Percentiles rank a stretch among this genome's conserved stretches.
Evolutionary conservation across 2,888 invertebrate genomes (phyloP).

Genomic region (Idaea aversata): DNA sequence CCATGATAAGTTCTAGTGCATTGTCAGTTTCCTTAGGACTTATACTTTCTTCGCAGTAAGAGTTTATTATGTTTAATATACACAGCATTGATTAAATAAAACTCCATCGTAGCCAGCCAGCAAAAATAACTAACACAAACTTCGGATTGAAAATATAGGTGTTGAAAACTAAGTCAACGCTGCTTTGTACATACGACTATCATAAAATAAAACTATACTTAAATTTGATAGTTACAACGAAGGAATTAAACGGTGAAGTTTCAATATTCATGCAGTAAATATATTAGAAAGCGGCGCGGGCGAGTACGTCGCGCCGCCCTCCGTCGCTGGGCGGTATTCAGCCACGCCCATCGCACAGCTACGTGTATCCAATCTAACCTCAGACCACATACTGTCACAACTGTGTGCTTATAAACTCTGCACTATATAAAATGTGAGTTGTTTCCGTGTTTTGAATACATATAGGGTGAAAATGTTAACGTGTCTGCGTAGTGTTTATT

Average conservation of each 20-base stretch:
- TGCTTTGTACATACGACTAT: not conserved
- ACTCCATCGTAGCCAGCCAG: no score
- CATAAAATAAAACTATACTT: not conserved
- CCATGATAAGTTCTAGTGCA: no score
- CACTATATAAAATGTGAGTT: constrained; percentile 34
- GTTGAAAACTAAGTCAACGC: no score
- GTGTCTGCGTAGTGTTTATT: no score
- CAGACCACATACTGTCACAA: constrained; percentile 21
- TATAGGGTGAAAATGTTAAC: constrained; percentile 15
- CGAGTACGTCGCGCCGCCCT: constrained; percentile 49
- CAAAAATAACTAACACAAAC: no score
- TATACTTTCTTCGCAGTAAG: no score
- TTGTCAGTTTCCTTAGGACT: no score
- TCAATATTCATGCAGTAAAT: constrained; percentile 39
- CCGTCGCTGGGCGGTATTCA: constrained; percentile 61
- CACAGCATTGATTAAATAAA: no score
- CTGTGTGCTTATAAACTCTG: constrained; percentile 16
- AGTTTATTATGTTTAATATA: no score
- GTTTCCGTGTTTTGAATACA: constrained; percentile 28
- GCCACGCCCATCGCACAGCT: constrained; percentile 66
- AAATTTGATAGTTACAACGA: not conserved
- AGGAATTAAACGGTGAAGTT: constrained; percentile 18
- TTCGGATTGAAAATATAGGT: no score
- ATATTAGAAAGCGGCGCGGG: constrained; percentile 31
- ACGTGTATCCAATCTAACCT: constrained; percentile 24